Conservation (phyloP, 1,140 invertebrate genomes). For the Frieseomelitta varia region DNA sequence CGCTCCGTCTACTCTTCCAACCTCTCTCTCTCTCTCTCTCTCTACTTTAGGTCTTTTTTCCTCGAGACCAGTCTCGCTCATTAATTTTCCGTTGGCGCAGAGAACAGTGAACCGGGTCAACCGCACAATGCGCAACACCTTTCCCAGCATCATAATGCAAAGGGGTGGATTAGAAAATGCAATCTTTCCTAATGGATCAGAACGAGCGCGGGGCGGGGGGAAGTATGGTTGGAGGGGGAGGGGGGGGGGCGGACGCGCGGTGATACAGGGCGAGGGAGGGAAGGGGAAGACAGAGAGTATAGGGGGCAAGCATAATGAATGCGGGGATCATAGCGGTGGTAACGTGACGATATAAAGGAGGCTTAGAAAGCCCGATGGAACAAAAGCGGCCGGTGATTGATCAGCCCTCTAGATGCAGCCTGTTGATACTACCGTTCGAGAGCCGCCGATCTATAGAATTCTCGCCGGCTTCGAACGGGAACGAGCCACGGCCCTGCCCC, state of each 20-base stretch:
- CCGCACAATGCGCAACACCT: constrained; percentile 52
- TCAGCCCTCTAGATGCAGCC: constrained; percentile 69
- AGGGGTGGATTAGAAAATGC: constrained; percentile 65
- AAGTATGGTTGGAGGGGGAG: too few species aligned
- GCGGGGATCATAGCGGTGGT: constrained; percentile 63
- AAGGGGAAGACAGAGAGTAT: constrained; percentile 14
- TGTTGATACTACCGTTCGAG: constrained; percentile 68
- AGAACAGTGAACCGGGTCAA: constrained; percentile 40
- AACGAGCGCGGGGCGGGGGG: constrained; percentile 34
- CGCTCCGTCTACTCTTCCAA: not conserved
- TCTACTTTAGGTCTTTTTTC: not conserved
- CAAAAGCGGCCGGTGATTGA: constrained; percentile 72
- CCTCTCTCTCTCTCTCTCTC: too few species aligned
- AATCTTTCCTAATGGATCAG: constrained; percentile 67
- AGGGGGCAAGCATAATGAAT: constrained; percentile 62
- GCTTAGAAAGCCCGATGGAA: constrained; percentile 69
- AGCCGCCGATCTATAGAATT: constrained; percentile 52
- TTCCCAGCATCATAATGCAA: constrained; percentile 42
- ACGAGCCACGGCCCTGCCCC: constrained; percentile 26
- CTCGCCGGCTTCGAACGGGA: constrained; percentile 30
- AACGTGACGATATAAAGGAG: constrained; percentile 66
- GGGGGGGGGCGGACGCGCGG: constrained; percentile 9
- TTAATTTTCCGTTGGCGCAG: constrained; percentile 29
- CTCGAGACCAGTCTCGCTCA: constrained; percentile 9
- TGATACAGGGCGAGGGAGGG: not conserved